A percentile compares a stretch with the other conserved stretches of the same genome.
Evolutionary conservation across 2,797 vertebrate species (phyloP).

Genomic region (Sebastes paucispinis): DNA sequence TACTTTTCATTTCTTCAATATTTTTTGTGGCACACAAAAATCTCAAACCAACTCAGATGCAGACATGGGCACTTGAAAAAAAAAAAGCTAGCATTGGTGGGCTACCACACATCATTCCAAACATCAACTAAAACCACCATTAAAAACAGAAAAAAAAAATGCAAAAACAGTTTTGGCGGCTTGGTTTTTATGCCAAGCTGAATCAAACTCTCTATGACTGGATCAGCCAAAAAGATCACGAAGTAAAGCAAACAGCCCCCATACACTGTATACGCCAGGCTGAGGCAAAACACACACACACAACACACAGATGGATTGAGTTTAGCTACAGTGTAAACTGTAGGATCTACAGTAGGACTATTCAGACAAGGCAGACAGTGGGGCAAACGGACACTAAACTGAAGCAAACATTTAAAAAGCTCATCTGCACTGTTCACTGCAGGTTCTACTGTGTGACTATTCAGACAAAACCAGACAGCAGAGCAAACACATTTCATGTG

Average conservation of each 20-base stretch:
- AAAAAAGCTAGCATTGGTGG: slow-evolving; percentile 5
- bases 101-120: not conserved
- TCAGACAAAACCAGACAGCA: slow-evolving; percentile 1
- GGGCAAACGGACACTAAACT: slow-evolving; percentile 21
- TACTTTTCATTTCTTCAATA: not conserved
- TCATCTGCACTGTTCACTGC: not conserved
- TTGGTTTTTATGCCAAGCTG: not conserved
- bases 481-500: not conserved
- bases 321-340: not conserved
- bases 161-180: not conserved
- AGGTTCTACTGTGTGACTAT: not conserved
- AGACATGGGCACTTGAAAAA: not conserved
- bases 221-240: slow-evolving; percentile 19
- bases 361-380: slow-evolving; percentile 23
- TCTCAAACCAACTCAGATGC: not conserved
- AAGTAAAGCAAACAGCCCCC: slow-evolving; percentile 36
- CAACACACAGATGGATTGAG: not conserved
- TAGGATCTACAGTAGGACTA: slow-evolving; percentile 31
- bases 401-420: slow-evolving; percentile 1
- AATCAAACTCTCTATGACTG: slow-evolving; percentile 22
- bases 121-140: slow-evolving; percentile 26
- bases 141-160: slow-evolving; percentile 2
- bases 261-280: not conserved
- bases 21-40: not conserved
- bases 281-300: slow-evolving; percentile 10